Conservation (phyloP, 2,113 vertebrate genomes). For the Sclerurus mexicanus region DNA sequence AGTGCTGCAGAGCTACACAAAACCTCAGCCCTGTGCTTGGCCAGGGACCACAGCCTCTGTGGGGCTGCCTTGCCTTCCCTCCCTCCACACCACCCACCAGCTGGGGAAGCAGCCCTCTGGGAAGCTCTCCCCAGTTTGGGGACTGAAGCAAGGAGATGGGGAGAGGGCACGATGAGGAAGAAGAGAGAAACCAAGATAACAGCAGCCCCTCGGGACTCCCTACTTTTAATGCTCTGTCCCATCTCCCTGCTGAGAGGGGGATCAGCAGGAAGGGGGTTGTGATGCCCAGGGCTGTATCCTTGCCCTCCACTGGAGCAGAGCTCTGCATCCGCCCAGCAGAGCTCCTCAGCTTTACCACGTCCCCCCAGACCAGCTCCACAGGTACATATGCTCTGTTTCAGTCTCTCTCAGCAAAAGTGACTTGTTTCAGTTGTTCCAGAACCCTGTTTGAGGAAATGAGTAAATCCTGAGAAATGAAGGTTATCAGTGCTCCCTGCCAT, state of each 20-base stretch:
- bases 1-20: not conserved
- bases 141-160: not conserved
- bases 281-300: not conserved
- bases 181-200: not conserved
- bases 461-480: not conserved
- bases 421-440: not conserved
- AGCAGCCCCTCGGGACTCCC: not conserved
- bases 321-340: rapidly evolving
- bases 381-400: not conserved
- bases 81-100: rapidly evolving
- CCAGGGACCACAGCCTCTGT: not conserved
- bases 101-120: not conserved
- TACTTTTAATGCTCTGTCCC: not conserved
- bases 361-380: not conserved
- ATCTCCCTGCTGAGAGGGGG: not conserved
- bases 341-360: not conserved
- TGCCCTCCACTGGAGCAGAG: rapidly evolving
- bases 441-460: not conserved
- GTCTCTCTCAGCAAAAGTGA: not conserved
- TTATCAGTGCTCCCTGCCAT: not conserved
- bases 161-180: not conserved
- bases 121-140: not conserved
- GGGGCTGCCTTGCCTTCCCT: not conserved
- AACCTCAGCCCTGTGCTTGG: not conserved
- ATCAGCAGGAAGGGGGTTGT: not conserved